Percentiles rank a stretch among this genome's conserved stretches.
phyloP scores from a whole-genome alignment of 2,797 vertebrate species.

The Astyanax mexicanus region DNA sequence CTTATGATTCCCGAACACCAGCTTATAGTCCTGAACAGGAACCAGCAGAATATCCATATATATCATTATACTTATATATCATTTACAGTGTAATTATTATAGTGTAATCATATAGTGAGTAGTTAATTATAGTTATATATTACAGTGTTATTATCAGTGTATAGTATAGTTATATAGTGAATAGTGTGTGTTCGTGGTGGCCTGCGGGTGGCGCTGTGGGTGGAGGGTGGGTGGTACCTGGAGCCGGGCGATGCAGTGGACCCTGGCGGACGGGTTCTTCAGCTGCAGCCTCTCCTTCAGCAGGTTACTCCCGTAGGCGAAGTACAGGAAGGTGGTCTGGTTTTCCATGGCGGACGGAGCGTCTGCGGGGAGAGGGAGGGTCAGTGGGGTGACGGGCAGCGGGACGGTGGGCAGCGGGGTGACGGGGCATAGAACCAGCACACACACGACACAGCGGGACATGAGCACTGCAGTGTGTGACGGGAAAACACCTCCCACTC shows the following conservation, averaged over 20 bases:
- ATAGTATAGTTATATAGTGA: too few species aligned
- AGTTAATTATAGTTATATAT: too few species aligned
- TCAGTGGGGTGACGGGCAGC: slow-evolving; percentile 16
- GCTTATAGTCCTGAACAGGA: slow-evolving; percentile 86
- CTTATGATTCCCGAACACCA: slow-evolving; percentile 88
- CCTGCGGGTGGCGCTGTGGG: too few species aligned
- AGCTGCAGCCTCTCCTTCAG: slow-evolving; percentile 78
- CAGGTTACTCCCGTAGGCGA: slow-evolving; percentile 79
- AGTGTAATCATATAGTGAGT: too few species aligned
- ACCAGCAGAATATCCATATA: too few species aligned
- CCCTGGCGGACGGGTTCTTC: slow-evolving; percentile 73
- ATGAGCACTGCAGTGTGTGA: slow-evolving; percentile 47
- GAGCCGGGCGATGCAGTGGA: slow-evolving; percentile 72
- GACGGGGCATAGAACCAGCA: too few species aligned
- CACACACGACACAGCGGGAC: slow-evolving; percentile 37
- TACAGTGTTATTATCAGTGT: too few species aligned
- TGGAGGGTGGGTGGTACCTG: slow-evolving; percentile 64
- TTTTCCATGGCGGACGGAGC: slow-evolving; percentile 57
- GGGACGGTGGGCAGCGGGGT: slow-evolving; percentile 32
- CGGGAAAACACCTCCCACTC: slow-evolving; percentile 49
- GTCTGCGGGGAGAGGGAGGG: slow-evolving; percentile 38
- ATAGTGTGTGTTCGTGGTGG: too few species aligned
- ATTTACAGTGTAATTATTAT: too few species aligned
- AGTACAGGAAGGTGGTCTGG: slow-evolving; percentile 76
- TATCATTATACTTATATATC: too few species aligned